Conservation (phyloP, 2,797 vertebrate species). For the Sciurus vulgaris region DNA sequence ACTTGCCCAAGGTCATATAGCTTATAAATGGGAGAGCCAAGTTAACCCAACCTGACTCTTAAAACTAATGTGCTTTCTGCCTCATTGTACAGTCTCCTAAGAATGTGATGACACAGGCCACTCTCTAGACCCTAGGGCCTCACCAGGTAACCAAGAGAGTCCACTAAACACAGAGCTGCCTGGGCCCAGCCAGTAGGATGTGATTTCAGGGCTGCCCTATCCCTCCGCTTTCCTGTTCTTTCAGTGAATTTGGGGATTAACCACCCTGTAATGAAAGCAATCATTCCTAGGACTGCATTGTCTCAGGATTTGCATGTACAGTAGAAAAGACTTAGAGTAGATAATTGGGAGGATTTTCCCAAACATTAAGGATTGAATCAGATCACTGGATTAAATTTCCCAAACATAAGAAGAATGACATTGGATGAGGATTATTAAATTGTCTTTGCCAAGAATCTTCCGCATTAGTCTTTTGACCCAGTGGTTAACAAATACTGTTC, state of each 20-base stretch:
- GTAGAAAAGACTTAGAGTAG: background rate
- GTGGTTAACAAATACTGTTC: background rate
- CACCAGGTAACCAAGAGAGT: background rate
- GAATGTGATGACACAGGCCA: background rate
- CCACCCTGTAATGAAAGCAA: background rate
- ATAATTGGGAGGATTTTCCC: background rate
- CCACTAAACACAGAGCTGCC: background rate
- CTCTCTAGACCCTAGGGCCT: background rate
- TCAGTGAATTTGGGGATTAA: background rate
- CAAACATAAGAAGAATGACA: background rate
- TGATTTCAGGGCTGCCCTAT: background rate
- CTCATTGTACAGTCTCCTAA: background rate
- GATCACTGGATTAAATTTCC: background rate
- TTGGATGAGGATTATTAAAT: background rate
- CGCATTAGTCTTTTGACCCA: background rate
- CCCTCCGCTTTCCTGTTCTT: background rate
- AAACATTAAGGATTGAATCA: background rate
- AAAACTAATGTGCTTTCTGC: background rate
- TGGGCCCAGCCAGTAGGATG: background rate
- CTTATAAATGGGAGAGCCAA: background rate
- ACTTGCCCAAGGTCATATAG: background rate
- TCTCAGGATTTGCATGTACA: background rate
- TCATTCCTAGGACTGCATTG: background rate
- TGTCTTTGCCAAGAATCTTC: conserved; percentile 22
- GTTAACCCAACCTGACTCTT: background rate